Evolutionary conservation across 1,140 invertebrate genomes (phyloP).

Genomic region (Megalopta genalis): DNA sequence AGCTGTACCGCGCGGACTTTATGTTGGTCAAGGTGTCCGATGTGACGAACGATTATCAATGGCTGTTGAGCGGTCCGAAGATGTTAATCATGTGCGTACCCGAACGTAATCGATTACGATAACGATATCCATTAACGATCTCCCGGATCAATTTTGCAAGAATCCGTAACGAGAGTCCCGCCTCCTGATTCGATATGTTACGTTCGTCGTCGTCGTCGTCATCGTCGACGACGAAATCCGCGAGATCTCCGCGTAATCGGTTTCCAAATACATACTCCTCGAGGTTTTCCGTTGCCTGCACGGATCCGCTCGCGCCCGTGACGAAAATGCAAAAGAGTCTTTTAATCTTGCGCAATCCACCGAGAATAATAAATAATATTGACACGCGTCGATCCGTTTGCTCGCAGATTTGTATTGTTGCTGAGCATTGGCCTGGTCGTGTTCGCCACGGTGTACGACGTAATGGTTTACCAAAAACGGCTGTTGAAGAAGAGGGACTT

Average conservation of each 20-base stretch:
- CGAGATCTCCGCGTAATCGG: too few relatives aligned
- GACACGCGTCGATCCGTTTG: neutral
- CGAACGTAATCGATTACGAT: neutral
- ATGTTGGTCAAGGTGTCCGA: constrained; percentile 65
- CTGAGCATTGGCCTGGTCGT: constrained; percentile 48
- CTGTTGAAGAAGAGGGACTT: constrained; percentile 21
- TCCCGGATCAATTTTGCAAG: too few relatives aligned
- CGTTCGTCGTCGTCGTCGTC: too few relatives aligned
- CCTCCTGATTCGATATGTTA: too few relatives aligned
- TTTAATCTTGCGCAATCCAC: neutral
- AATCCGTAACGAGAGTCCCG: too few relatives aligned
- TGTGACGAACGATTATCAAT: constrained; percentile 63
- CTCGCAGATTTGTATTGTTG: constrained; percentile 54
- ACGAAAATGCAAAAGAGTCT: neutral
- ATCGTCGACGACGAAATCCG: too few relatives aligned
- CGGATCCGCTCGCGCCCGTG: too few relatives aligned
- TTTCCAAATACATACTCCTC: too few relatives aligned
- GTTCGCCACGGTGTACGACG: constrained; percentile 68
- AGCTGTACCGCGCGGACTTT: constrained; percentile 69
- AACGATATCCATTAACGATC: too few relatives aligned
- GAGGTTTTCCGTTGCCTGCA: too few relatives aligned
- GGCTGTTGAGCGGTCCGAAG: constrained; percentile 54
- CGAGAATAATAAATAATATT: neutral
- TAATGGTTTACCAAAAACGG: constrained; percentile 61
- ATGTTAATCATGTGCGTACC: constrained; percentile 54